Conservation (phyloP, 2,888 invertebrate genomes). For the Drosophila kuntzei region DNA sequence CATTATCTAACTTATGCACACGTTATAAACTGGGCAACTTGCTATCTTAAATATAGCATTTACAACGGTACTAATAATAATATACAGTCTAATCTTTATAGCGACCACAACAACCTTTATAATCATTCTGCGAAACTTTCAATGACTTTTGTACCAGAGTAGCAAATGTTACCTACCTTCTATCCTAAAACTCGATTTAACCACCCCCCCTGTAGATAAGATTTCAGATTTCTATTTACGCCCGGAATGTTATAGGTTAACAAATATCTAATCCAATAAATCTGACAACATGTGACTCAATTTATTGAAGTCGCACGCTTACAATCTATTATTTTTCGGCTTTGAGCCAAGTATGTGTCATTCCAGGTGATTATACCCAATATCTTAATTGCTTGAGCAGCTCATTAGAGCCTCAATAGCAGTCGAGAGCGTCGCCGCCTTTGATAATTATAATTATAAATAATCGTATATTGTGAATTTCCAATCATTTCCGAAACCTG, state of each 20-base stretch:
- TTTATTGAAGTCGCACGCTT: constrained; percentile 54
- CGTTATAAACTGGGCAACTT: constrained; percentile 41
- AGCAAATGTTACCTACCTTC: constrained; percentile 4
- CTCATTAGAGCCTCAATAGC: constrained; percentile 42
- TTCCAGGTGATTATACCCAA: constrained; percentile 32
- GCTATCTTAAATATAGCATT: constrained; percentile 74
- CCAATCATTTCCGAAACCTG: constrained; percentile 20
- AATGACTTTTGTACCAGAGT: constrained; percentile 66
- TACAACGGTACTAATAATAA: constrained; percentile 68
- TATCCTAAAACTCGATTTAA: background rate
- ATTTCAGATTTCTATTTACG: constrained; percentile 38
- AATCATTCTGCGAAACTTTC: constrained; percentile 33
- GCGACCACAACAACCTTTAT: constrained; percentile 42
- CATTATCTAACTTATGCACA: constrained; percentile 50
- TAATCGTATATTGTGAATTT: constrained; percentile 16
- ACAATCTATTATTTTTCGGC: constrained; percentile 26
- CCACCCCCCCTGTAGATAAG: constrained; percentile 51
- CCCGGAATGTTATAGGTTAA: constrained; percentile 7
- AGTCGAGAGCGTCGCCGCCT: constrained; percentile 31
- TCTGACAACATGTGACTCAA: constrained; percentile 52
- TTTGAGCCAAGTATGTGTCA: constrained; percentile 29
- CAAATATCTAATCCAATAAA: constrained; percentile 41
- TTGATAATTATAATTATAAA: constrained; percentile 24
- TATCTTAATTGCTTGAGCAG: constrained; percentile 61
- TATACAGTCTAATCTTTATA: constrained; percentile 71